Evolutionary conservation across 1,140 invertebrate genomes (phyloP), one percentile per base, ranked within the genome.

Genomic region (Harpegnathos saltator): DNA sequence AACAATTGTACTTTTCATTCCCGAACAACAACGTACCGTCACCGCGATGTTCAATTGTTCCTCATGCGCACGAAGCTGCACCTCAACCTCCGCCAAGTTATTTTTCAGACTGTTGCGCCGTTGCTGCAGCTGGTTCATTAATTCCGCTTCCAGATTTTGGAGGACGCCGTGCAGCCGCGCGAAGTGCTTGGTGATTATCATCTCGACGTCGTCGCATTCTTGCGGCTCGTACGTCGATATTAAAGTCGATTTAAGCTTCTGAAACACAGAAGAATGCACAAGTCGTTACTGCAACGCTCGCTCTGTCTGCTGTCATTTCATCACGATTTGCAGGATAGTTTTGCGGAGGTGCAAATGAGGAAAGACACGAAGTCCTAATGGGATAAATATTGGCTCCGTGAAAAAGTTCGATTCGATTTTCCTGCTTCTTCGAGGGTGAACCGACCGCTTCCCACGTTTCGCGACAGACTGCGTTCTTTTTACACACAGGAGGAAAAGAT

Each of bases 161-260:
- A 94, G 77, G n/a, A 92, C 15, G 1, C 94, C 93, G 61, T 94
- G 94, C 0, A 94, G 78, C 52, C 90, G 59, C 1, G 89, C 29
- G 19, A 94, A 94, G 71, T 94, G 93, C 52, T 90, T 77, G 3
- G 77, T 88, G 0, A 95, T 88, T 0, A 52, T 15, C 2, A 75
- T 65, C 65, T 94, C 92, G 0, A 89, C 52, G 0, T 14, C 58
- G 7, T 84, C 85, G 4, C 22, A 72, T n/a, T 85, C 80, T 9
- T 84, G 1, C 0, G 52, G n/a, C 15, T 82, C 56, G 12, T 85
- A 58, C 0, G 66, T 1, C 0, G 19, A 65, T 0, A 24, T 19
- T 3, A 75, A n/a, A 1, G 58, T 48, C 0, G 73, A 59, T 7
- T 62, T 17, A 15, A 92, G 3, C 75, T 90, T 92, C 93, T 94